A percentile compares a stretch with the other conserved stretches of the same genome.
Conservation (phyloP, 2,888 invertebrate species). For the Synanthedon formicaeformis region DNA sequence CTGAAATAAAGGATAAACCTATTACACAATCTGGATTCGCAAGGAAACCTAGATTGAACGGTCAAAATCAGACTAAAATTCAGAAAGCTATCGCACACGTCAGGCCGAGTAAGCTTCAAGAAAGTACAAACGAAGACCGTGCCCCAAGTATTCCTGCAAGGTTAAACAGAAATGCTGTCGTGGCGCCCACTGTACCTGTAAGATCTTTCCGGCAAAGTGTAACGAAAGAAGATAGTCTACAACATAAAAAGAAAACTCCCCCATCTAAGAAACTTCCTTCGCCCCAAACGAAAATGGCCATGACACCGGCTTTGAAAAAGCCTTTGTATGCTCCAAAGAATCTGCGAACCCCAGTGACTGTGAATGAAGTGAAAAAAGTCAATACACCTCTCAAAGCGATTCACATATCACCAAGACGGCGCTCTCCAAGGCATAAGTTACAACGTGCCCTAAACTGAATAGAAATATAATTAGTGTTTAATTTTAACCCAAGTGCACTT, state of each 20-base stretch:
- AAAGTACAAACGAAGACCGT: conserved; percentile 14
- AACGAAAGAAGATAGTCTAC: conserved; percentile 32
- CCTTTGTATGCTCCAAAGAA: conserved; percentile 69
- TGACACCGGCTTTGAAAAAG: conserved; percentile 72
- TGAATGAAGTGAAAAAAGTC: conserved; percentile 49
- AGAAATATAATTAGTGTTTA: not conserved
- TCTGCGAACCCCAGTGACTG: conserved; percentile 53
- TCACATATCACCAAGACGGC: conserved; percentile 53
- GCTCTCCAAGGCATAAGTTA: conserved; percentile 49
- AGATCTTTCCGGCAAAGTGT: conserved; percentile 19
- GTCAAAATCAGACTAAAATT: conserved; percentile 29
- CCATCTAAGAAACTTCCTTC: conserved; percentile 42
- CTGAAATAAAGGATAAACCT: conserved; percentile 42
- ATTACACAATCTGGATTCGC: conserved; percentile 42
- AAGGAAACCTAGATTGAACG: conserved; percentile 46
- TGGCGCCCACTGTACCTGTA: conserved; percentile 13
- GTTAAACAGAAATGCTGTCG: conserved; percentile 16
- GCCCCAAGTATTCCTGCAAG: conserved; percentile 23
- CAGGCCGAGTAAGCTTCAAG: conserved; percentile 29
- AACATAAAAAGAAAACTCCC: conserved; percentile 34
- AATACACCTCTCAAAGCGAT: conserved; percentile 72
- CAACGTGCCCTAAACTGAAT: conserved; percentile 5
- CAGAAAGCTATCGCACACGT: conserved; percentile 32
- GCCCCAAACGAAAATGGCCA: conserved; percentile 33
- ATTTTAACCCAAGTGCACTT: too few species aligned